Percentiles rank a stretch among this genome's conserved stretches.
Conservation (phyloP, 2,888 invertebrate species). For the Ophion costatus region DNA sequence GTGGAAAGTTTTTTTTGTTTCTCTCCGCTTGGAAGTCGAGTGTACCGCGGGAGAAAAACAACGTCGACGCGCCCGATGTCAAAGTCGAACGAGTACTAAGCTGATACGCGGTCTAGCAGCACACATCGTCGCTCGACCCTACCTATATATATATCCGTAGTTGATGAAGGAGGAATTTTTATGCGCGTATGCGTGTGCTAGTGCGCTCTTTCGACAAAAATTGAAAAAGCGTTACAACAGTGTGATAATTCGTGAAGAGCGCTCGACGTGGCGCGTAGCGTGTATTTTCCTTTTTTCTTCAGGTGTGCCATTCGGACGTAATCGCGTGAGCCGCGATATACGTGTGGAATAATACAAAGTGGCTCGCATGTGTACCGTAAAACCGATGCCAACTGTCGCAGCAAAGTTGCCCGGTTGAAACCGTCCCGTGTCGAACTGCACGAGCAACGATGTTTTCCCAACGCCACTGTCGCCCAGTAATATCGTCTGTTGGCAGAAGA, state of each 20-base stretch:
- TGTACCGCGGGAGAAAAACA: background rate
- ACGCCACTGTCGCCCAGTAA: slow-evolving; percentile 97
- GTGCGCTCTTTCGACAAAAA: background rate
- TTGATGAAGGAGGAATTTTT: background rate
- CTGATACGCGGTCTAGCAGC: slow-evolving; percentile 12
- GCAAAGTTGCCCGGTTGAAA: slow-evolving; percentile 96
- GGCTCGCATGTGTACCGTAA: slow-evolving; percentile 90
- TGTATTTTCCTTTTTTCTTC: too few species aligned
- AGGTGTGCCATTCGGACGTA: too few species aligned
- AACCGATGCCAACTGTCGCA: slow-evolving; percentile 97
- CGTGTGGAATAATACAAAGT: background rate
- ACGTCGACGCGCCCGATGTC: slow-evolving; percentile 47
- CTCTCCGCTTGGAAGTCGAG: background rate
- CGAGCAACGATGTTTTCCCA: slow-evolving; percentile 95
- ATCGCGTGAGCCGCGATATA: background rate
- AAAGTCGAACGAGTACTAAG: slow-evolving; percentile 57
- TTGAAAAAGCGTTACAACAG: background rate
- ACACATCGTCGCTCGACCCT: slow-evolving; percentile 30
- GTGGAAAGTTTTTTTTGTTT: background rate
- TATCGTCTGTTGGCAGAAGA: slow-evolving; percentile 89
- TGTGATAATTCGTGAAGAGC: background rate
- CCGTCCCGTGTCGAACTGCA: slow-evolving; percentile 96
- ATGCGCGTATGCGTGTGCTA: background rate
- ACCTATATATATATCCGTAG: background rate
- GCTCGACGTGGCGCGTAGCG: too few species aligned